Evolutionary conservation across 1,140 invertebrate genomes (phyloP), one percentile per base, ranked within the genome.

Genomic region (Drosophila lacertosa): DNA sequence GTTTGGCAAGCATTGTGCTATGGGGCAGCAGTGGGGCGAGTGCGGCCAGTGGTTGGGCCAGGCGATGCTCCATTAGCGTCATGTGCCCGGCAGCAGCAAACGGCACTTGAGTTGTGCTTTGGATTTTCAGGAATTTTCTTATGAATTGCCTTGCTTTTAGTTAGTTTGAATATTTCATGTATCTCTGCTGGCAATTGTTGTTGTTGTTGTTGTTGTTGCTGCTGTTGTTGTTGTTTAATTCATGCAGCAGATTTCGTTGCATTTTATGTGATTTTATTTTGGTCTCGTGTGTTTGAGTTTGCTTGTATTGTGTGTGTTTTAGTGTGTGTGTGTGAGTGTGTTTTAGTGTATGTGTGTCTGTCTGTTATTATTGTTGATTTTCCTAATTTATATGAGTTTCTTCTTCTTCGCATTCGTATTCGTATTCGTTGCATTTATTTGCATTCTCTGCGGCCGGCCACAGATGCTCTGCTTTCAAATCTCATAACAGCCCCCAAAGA

Each of bases 231-330:
- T 76, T 76, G 64, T 32, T 86, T 24, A 77, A 50, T 77, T 67
- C 51, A 74, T 74, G 62, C 74, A 58, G 55, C 79, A 78, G 59
- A 74, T 65, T 83, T 69, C 20, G 75, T 69, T 53, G 81, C 80
- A 84, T 84, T 80, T 84, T 84, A 80, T 76, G 53, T 78, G 79
- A 67, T 79, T 82, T 82, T 78, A 62, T 60, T 72, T 75, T 18
- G 15, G 44, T 44, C 57, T 39, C 20, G 24, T 45, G 20, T 42
- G 24, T 59, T 37, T 54, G 22, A 37, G 13, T 18, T 3, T 55
- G 11, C 48, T n/a, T 24, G 6, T 60, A 2, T 50, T 18, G 13
- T 54, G 48, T 48, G 16, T 39, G 26, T 22, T 7, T 62, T 11
- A 54, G 32, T 39, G 11, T 48, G 39, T 59, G 16, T 40, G 11